Evolutionary conservation across 2,888 invertebrate species (phyloP).

Genomic region (Idaea biselata): DNA sequence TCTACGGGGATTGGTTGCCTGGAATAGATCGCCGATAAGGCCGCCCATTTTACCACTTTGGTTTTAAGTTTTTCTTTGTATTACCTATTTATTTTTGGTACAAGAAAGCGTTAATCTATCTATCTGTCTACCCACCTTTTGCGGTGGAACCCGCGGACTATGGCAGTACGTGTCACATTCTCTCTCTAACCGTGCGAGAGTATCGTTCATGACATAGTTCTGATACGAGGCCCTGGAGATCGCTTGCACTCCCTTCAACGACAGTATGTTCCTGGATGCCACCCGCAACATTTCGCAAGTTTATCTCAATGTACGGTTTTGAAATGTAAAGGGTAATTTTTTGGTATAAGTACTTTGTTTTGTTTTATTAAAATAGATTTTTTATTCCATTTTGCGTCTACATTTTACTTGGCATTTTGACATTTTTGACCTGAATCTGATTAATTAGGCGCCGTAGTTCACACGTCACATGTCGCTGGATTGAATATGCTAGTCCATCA

Average conservation of each 20-base stretch:
- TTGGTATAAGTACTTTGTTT: constrained; percentile 21
- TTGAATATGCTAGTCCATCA: too few species aligned
- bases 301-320: background rate
- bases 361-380: background rate
- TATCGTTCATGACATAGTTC: constrained; percentile 56
- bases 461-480: too few species aligned
- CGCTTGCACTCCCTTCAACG: constrained; percentile 17
- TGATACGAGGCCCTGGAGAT: constrained; percentile 36
- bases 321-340: constrained; percentile 6
- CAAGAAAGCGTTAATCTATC: too few species aligned
- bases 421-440: background rate
- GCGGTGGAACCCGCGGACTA: constrained; percentile 51
- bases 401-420: background rate
- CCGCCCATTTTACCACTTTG: too few species aligned
- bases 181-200: constrained; percentile 50
- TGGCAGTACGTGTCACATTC: constrained; percentile 55
- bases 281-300: constrained; percentile 25
- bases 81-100: too few species aligned
- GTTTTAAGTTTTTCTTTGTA: too few species aligned
- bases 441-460: too few species aligned
- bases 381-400: background rate
- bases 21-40: too few species aligned
- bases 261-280: constrained; percentile 20
- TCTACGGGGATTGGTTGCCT: too few species aligned
- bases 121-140: constrained; percentile 49